Evolutionary conservation across 2,113 vertebrate species (phyloP).

Genomic region (Murina feae): DNA sequence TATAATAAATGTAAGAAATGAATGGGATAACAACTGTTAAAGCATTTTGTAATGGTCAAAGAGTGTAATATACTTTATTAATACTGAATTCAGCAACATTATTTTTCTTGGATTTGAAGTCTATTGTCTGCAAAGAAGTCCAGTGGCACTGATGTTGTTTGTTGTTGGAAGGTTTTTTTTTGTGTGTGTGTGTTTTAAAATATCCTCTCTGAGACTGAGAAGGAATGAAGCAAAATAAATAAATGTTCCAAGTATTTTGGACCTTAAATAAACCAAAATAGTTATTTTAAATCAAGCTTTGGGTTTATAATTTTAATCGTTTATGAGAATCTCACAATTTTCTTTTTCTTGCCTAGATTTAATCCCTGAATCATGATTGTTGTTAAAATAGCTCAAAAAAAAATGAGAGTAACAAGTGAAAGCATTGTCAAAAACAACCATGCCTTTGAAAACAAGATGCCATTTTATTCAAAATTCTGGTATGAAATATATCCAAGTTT

Average conservation of each 20-base stretch:
- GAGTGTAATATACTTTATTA: background rate
- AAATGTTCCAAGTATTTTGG: background rate
- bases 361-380: background rate
- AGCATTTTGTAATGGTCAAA: background rate
- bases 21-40: background rate
- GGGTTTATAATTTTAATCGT: constrained; percentile 28
- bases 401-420: background rate
- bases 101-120: background rate
- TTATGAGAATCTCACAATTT: background rate
- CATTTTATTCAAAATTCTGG: constrained; percentile 5
- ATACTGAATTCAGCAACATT: background rate
- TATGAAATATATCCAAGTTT: background rate
- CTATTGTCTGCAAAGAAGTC: background rate
- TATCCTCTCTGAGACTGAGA: background rate
- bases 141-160: background rate
- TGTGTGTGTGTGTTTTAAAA: background rate
- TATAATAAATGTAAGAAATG: background rate
- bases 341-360: background rate
- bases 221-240: background rate
- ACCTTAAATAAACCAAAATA: background rate
- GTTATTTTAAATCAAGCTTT: background rate
- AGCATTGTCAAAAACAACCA: background rate
- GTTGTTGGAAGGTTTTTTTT: background rate
- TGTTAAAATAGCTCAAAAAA: constrained; percentile 29
- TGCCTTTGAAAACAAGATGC: background rate